Percentiles rank a stretch among this genome's conserved stretches.
Conservation (phyloP, 2,888 invertebrate genomes). For the Nemoura dubitans region DNA sequence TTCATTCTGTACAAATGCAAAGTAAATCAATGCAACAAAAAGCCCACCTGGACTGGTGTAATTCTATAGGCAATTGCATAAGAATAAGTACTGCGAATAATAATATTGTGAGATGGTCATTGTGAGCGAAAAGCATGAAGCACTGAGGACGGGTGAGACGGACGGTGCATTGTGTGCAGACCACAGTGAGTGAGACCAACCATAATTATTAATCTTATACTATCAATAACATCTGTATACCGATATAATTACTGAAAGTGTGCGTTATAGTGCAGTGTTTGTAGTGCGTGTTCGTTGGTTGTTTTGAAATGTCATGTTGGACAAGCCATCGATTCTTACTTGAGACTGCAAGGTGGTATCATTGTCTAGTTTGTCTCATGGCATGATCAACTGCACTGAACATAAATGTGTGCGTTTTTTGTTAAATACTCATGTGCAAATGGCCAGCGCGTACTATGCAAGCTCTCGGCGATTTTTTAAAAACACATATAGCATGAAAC, state of each 20-base stretch:
- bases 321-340: not conserved
- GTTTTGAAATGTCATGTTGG: not conserved
- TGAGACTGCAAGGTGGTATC: not conserved
- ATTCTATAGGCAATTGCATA: no score
- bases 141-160: not conserved
- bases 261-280: not conserved
- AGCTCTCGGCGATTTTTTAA: slow-evolving; percentile 13
- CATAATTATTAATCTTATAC: not conserved
- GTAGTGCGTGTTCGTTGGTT: not conserved
- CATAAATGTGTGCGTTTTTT: not conserved
- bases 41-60: no score
- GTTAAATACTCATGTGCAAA: slow-evolving; percentile 30
- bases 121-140: slow-evolving; percentile 4
- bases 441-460: slow-evolving; percentile 24
- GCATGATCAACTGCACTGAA: not conserved
- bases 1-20: no score
- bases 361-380: not conserved
- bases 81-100: no score
- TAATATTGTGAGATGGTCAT: no score
- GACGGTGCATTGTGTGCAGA: not conserved
- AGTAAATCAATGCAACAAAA: no score
- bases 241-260: not conserved
- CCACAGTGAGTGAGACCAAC: not conserved
- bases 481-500: slow-evolving; percentile 14
- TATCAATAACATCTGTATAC: not conserved